Evolutionary conservation across 1,140 invertebrate species (phyloP).

Genomic region (Parapsyche elsis): DNA sequence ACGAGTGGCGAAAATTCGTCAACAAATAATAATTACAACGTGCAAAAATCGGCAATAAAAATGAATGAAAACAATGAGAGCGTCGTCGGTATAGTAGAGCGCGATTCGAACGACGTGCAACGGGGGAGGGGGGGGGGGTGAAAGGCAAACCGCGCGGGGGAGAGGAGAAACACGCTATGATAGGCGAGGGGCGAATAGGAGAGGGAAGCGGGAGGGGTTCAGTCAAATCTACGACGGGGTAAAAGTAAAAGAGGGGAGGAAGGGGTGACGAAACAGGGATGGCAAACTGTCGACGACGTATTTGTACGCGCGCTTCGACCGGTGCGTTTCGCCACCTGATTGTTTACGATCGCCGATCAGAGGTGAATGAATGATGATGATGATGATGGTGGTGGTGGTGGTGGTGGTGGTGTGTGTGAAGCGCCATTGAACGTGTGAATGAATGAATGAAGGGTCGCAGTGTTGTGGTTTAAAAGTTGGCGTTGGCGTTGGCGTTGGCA

Average conservation of each 20-base stretch:
- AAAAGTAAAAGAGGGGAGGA: background rate
- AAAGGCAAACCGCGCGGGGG: background rate
- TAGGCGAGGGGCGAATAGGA: background rate
- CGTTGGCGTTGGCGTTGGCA: background rate
- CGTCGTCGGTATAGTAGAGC: background rate
- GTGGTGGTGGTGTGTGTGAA: background rate
- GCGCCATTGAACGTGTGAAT: background rate
- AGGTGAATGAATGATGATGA: no score
- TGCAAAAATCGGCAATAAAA: background rate
- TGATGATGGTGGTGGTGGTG: background rate
- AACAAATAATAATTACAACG: background rate
- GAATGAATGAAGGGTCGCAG: no score
- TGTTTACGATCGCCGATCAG: background rate
- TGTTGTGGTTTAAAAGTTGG: no score
- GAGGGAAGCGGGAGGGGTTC: background rate
- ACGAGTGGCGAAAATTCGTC: background rate
- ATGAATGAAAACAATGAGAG: constrained; percentile 18
- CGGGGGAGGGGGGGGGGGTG: background rate
- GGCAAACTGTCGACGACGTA: background rate
- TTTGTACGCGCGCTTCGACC: background rate
- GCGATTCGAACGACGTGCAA: constrained; percentile 30
- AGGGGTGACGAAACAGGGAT: background rate
- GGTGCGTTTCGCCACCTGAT: background rate
- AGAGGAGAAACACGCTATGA: background rate
- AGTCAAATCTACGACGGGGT: background rate